Evolutionary conservation across 2,797 vertebrate species (phyloP), one percentile per base, ranked within the genome.

Genomic region (Mus minutoides): DNA sequence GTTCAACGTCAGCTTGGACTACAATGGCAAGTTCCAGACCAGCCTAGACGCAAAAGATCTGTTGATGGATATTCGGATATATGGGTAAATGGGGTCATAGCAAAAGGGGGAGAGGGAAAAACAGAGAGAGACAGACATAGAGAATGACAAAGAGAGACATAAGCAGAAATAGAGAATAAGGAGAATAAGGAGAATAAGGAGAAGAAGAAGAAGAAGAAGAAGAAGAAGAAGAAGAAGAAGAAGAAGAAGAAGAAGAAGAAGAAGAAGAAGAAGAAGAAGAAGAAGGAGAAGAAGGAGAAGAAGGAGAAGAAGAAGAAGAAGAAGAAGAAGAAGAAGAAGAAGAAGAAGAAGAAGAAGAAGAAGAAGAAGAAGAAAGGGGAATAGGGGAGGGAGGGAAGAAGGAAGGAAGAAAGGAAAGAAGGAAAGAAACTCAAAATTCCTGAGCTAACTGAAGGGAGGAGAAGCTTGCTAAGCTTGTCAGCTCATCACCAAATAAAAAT

Each of bases 181-280:
- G 34, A 11, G 3, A 10, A 43, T 3, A 3, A 73, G n/a, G 1
- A 22, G 69, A 0, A 10, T 7, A 0, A 40, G 19, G 1, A 5
- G 10, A 1, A 75, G 11, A 0, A 26, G 12, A 1, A 46, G 17
- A 2, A 12, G 24, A 0, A 75, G 37, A 2, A 67, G 64, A 13
- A 67, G 5, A 13, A 34, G 64, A 34, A 34, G 64, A 13, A 31
- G 58, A 1, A 62, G 26, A 3, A 34, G 67, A 19, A 31, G 31
- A 9, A 37, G 67, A 21, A 17, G 34, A 19, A 71, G n/a, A 3
- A 34, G 60, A 29, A 26, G 31, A 19, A n/a, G 19, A 8, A 43
- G 37, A 11, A 43, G 37, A 21, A 10, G 3, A 2, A 40, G 17
- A 21, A 73, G n/a, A 1, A 37, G n/a, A 2, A 10, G n/a, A 4